Base-by-base conservation (phyloP, 2,113 vertebrate species). In the Zosterops borbonicus region DNA sequence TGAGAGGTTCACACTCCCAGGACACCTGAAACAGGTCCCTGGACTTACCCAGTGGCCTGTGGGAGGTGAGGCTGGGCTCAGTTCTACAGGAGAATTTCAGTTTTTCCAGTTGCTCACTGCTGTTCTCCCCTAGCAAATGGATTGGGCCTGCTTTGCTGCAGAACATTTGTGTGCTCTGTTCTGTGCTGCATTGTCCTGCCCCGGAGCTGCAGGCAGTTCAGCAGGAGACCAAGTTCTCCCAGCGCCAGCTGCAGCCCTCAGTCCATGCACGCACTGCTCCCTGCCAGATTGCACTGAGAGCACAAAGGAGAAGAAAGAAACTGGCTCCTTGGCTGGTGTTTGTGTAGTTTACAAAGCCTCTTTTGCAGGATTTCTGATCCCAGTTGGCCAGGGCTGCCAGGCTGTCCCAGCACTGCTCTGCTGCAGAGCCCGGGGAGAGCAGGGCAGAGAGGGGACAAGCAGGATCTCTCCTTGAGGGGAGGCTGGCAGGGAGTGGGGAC, bases 21-120 rank as follows among this genome's bases (percentile, higher is more conserved):
- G 37, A 31, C 41, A 39, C 37, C 44, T 52, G 31, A 39, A 69
- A 31, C 37, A 70, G 33, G 4, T 69, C 53, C 55, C 39, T 91
- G 1, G 1, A 11, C 4, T 67, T 16, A 23, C 3, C 42, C 0
- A 0, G 17, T 20, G 37, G 5, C 13, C 29, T 2, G 2, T 33
- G 41, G 18, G 55, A 92, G 11, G 18, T 33, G 50, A 70, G 58
- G 71, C 60, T 58, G 19, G 42, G 33, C 52, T 64, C 50, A 50
- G 15, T 11, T 83, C 41, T 53, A 2, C 0, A 1, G 28, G 11
- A 27, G 14, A 46, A 53, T 42, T 68, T 12, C 5, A 5, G 29
- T 75, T 93, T 71, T 86, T 63, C 47, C 25, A 5, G 41, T 39
- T 58, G 20, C 37, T 84, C 4, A 0, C 24, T 56, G 37, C 52